Evolutionary conservation across 2,113 vertebrate genomes (phyloP).

Genomic region (Octodon degus): DNA sequence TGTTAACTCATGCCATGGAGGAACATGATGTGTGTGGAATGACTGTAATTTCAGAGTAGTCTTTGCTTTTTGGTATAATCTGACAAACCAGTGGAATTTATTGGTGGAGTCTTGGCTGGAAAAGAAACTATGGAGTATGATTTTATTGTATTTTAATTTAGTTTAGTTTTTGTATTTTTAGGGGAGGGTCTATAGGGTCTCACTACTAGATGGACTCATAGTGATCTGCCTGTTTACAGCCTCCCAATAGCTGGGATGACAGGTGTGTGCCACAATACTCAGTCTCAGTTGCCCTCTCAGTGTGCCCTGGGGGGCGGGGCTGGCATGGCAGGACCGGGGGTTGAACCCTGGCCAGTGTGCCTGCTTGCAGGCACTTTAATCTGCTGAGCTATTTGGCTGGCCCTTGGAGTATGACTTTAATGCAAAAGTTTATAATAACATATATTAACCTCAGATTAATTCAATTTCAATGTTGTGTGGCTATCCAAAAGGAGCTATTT

Average conservation of each 20-base stretch:
- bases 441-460: not conserved
- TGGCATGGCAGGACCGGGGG: no score
- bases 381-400: no score
- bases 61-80: not conserved
- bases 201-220: no score
- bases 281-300: no score
- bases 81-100: slow-evolving; percentile 15
- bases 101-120: not conserved
- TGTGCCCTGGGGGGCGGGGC: no score
- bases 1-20: not conserved
- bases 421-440: not conserved
- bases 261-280: no score
- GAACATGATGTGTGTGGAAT: not conserved
- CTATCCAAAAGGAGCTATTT: not conserved
- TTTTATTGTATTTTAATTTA: not conserved
- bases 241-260: no score
- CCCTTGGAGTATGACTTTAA: slow-evolving; percentile 37
- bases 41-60: slow-evolving; percentile 27
- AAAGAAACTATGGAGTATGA: not conserved
- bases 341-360: no score
- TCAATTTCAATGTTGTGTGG: not conserved
- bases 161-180: no score
- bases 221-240: no score
- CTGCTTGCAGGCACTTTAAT: no score
- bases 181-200: no score